Evolutionary conservation across 2,888 invertebrate species (phyloP), one percentile per base, ranked within the genome.

Genomic region (Torymus auratus): DNA sequence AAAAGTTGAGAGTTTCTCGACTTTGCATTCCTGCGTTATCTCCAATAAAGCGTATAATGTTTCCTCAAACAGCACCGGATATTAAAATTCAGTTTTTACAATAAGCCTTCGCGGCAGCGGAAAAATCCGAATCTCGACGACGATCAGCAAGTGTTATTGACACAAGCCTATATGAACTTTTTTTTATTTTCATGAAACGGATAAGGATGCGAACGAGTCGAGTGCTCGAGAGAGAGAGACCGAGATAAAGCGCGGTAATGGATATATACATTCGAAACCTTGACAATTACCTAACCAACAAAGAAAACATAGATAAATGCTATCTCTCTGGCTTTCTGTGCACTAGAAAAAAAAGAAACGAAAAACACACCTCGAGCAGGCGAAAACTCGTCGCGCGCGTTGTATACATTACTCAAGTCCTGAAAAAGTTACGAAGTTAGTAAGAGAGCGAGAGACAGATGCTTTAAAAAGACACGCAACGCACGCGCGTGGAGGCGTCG

Each of bases 261-360:
- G 23, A 14, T 52, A 41, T 5, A 41, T 41, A 20, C 20, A 62
- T 53, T 28, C 2, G 23, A 55, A 15, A 53, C 20, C 70, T 70
- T 50, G 70, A 70, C 50, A 70, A 60, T 70, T 50, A 70, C 60
- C 50, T 58, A 70, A 70, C 23, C 12, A 41, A 28, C 28, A 58
- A 69, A 28, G 69, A 52, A 62, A 60, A 72, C n/a, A 53, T 7
- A 55, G 62, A 52, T 52, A 52, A 72, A 52, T n/a, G 53, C 53
- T 23, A 60, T 69, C 69, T 69, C 69, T n/a, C 68, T 11, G 3
- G 3, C 41, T 58, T 41, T n/a, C 68, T n/a, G 1, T 5, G 58
- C 7, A 7, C 12, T 15, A 41, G 23, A 73, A 55, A 73, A 55
- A 20, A 20, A 20, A 1, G 20, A 20, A 20, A 20, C 2, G 11